Percentiles rank a stretch among this genome's conserved stretches.
These are phyloP conservation scores for Acronicta psi DNA, from an alignment of 2,888 invertebrate species.

Conservation along the genomic window DNA sequence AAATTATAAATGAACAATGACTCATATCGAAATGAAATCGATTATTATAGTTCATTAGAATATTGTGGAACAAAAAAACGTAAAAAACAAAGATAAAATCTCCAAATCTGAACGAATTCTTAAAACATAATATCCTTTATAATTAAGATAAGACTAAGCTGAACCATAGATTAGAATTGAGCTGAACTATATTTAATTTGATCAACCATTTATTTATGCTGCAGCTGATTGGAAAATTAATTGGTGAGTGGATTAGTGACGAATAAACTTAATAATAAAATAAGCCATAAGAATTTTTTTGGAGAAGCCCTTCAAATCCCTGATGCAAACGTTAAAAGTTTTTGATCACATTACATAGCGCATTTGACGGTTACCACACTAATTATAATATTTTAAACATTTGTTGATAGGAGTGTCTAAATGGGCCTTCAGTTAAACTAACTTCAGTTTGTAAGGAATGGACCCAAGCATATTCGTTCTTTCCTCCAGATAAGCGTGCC, in stretches of 20 bases:
- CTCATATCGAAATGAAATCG: not conserved
- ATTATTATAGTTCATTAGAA: slow-evolving; percentile 10
- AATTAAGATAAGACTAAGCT: slow-evolving; percentile 39
- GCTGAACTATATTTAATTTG: slow-evolving; percentile 43
- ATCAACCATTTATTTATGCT: slow-evolving; percentile 62
- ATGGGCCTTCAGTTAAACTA: no score
- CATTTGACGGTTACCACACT: no score
- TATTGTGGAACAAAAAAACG: not conserved
- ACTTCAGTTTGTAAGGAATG: not conserved
- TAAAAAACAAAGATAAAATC: slow-evolving; percentile 14
- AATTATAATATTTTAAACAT: no score
- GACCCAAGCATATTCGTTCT: not conserved
- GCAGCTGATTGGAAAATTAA: slow-evolving; percentile 56
- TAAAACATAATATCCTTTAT: slow-evolving; percentile 25
- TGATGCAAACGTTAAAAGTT: no score
- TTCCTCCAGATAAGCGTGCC: slow-evolving; percentile 91
- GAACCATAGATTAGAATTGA: no score
- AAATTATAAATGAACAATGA: not conserved
- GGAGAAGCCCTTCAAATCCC: no score
- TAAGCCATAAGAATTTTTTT: no score
- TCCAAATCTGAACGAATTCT: slow-evolving; percentile 1
- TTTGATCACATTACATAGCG: no score
- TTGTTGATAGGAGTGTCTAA: no score
- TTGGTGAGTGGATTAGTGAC: slow-evolving; percentile 65
- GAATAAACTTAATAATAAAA: not conserved